Percentiles rank a stretch among this genome's conserved stretches.
Evolutionary conservation across 2,888 invertebrate species (phyloP).

Genomic region (Pogonocherus hispidulus): DNA sequence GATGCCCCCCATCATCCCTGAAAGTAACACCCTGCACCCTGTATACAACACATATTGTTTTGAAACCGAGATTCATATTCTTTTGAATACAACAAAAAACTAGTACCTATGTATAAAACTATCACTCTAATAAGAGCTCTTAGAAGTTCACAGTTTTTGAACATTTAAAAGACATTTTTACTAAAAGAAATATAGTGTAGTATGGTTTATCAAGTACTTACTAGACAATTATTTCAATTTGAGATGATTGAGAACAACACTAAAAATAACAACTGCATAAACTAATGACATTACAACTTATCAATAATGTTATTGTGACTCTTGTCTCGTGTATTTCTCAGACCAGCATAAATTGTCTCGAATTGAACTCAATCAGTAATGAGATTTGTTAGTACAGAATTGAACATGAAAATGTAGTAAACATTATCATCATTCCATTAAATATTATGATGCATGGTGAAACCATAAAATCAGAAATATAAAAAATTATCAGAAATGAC

Average conservation of each 20-base stretch:
- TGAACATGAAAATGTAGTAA: conserved; percentile 11
- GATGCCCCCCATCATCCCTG: no score
- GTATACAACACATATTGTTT: no score
- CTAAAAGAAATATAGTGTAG: no score
- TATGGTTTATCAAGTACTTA: not conserved
- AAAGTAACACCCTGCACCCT: no score
- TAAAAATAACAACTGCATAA: not conserved
- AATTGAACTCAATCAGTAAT: conserved; percentile 25
- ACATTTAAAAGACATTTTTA: no score
- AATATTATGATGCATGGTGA: not conserved
- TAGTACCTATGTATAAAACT: no score
- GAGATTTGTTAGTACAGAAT: conserved; percentile 1
- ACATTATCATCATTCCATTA: conserved; percentile 2
- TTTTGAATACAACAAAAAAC: no score
- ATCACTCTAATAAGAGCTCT: no score
- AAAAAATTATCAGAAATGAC: no score
- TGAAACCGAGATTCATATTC: no score
- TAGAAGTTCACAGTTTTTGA: no score
- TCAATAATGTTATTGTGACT: not conserved
- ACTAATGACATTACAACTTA: not conserved
- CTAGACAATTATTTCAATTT: not conserved
- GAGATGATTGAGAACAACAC: not conserved
- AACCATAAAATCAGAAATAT: no score
- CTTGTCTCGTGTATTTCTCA: not conserved
- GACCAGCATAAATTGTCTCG: conserved; percentile 14